Evolutionary conservation across 2,113 vertebrate species (phyloP), one percentile per base, ranked within the genome.

Genomic region (Takifugu bimaculatus): DNA sequence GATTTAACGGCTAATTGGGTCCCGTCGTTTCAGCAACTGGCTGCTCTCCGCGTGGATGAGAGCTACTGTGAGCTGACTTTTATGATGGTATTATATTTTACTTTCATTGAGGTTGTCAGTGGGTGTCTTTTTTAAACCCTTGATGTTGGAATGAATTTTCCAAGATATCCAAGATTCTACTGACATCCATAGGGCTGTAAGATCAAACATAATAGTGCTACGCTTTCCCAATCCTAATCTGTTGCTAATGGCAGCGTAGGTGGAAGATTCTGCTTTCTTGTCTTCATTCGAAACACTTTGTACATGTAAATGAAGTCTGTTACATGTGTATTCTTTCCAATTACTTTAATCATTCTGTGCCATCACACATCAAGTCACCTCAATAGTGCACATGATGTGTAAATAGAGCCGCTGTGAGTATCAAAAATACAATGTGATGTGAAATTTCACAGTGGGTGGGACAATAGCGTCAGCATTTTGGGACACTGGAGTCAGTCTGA

Each of bases 1-100:
- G 65, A 61, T 63, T 65, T 45, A 65, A 58, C 45, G 60, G 67
- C 42, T 43, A 58, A 63, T 59, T 66, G 12, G 47, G 26, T 63
- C 26, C 39, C 20, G n/a, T 45, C 54, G 44, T 65, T 63, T 50
- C 32, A 48, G 53, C 71, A 50, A 14, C 25, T 49, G 57, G 45
- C 43, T 50, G 56, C 15, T 55, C 0, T 52, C 25, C 27, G 11
- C 32, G 27, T 49, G 12, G 13, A 2, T 12, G 25, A 26, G 15
- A 14, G 29, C 43, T 26, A 5, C 0, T 20, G 20, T 20, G 20
- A 20, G 20, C 20, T 20, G 20, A 20, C 20, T 20, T 20, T 13
- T 42, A n/a, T 9, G 12, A 49, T 54, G 45, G 12, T 32, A 1
- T 63, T 53, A 26, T 6, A 39, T 5, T 25, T 11, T 3, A 13